phyloP scores from a whole-genome alignment of 2,888 invertebrate genomes.

The Pemphredon lugubris region DNA sequence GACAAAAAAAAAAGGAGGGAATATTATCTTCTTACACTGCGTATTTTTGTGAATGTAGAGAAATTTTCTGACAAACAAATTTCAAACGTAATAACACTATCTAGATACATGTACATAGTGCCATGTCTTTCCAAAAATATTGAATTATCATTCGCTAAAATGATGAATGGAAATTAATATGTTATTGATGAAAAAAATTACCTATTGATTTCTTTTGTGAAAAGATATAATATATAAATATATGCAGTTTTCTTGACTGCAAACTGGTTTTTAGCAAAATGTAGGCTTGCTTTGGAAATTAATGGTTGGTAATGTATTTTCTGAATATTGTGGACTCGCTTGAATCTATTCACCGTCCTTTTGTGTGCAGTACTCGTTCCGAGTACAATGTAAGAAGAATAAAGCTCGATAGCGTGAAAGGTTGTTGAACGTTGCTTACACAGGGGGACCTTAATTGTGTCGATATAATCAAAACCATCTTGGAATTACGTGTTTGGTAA shows the following conservation, averaged over 20 bases:
- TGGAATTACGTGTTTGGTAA: too few species aligned
- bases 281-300: constrained; percentile 30
- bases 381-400: constrained; percentile 45
- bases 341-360: constrained; percentile 50
- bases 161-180: constrained; percentile 37
- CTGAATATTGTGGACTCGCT: constrained; percentile 31
- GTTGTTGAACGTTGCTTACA: constrained; percentile 35
- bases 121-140: constrained; percentile 57
- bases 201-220: constrained; percentile 32
- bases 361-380: constrained; percentile 44
- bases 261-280: constrained; percentile 22
- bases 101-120: constrained; percentile 56
- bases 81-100: constrained; percentile 35
- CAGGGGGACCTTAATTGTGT: constrained; percentile 29
- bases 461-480: background rate
- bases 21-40: constrained; percentile 21
- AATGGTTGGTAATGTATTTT: constrained; percentile 45
- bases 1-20: constrained; percentile 15
- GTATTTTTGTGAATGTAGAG: constrained; percentile 22
- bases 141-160: constrained; percentile 33
- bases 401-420: constrained; percentile 31
- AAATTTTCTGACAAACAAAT: constrained; percentile 29
- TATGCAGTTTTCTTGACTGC: constrained; percentile 28
- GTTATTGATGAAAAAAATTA: constrained; percentile 32
- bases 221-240: constrained; percentile 30